Evolutionary conservation across 2,888 invertebrate genomes (phyloP).

Genomic region (Harpalus rufipes): DNA sequence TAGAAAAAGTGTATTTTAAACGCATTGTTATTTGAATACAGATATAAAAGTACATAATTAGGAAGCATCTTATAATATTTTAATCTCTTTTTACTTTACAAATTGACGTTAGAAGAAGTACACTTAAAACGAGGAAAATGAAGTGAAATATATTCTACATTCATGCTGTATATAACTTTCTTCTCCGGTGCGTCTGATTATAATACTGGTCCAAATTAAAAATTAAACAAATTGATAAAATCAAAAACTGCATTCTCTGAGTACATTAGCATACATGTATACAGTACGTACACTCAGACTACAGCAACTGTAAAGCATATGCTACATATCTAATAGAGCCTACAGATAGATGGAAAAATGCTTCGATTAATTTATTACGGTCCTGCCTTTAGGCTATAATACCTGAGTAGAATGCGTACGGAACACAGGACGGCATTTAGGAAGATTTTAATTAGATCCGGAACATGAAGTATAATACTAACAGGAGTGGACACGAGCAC

Average conservation of each 20-base stretch:
- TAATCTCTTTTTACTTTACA: too few relatives aligned
- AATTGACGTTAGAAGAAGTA: too few relatives aligned
- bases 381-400: constrained; percentile 59
- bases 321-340: constrained; percentile 65
- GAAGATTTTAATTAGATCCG: too few relatives aligned
- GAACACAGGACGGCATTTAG: neutral
- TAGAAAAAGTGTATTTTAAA: too few relatives aligned
- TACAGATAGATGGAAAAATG: constrained; percentile 65
- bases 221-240: constrained; percentile 66
- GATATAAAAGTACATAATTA: too few relatives aligned
- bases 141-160: too few relatives aligned
- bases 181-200: constrained; percentile 15
- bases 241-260: constrained; percentile 64
- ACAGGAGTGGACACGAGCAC: too few relatives aligned
- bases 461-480: too few relatives aligned
- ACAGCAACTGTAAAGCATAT: constrained; percentile 15
- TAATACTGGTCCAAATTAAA: constrained; percentile 42
- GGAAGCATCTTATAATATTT: too few relatives aligned
- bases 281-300: constrained; percentile 35
- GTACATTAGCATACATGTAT: constrained; percentile 58
- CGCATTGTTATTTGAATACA: too few relatives aligned
- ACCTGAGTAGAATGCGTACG: constrained; percentile 53
- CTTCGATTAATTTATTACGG: constrained; percentile 67
- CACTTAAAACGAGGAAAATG: too few relatives aligned
- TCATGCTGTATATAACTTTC: neutral